Evolutionary conservation across 2,888 invertebrate species (phyloP), one percentile per base, ranked within the genome.

Genomic region (Drosophila limbata): DNA sequence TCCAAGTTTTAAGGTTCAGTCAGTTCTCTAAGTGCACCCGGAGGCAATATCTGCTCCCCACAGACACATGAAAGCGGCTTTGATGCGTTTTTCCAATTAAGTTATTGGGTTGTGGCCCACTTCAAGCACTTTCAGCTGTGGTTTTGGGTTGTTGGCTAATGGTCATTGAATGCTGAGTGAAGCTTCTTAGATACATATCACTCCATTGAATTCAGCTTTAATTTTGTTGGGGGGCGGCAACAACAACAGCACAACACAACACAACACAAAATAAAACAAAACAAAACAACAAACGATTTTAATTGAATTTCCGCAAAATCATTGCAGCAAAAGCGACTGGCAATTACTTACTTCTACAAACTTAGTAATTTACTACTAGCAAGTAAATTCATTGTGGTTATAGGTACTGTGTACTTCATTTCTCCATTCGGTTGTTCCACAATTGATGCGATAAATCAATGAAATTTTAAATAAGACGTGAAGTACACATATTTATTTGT

Each of bases 61-160:
- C 57, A 62, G 31, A 47, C 44, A n/a, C 66, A 25, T 44, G 47
- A 59, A 66, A 52, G 37, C 70, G 63, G 68, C 73, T 77, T 77
- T 79, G 73, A 67, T 79, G 73, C 76, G 74, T 77, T 80, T 79
- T 80, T 80, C 69, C 76, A 81, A 81, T 81, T 80, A 81, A 80
- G 73, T 78, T 81, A 80, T 80, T 78, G 80, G 62, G 64, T 45
- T 62, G 33, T 47, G 68, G 62, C 44, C 48, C 61, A 6, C 6
- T 25, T 25, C 25, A 71, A 77, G 74, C 50, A 79, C 72, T 71
- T 35, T 79, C 19, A 45, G 51, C 51, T 65, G 70, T 61, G 73
- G 70, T 47, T 57, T 44, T 42, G 59, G 61, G 25, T 42, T 21
- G 37, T 42, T 67, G 70, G 37, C 25, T 33, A 13, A 15, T 40